Evolutionary conservation across 23 tunicate species (phyloP), one percentile per base, ranked within the genome.

Genomic region (Trididemnum nubilum): DNA sequence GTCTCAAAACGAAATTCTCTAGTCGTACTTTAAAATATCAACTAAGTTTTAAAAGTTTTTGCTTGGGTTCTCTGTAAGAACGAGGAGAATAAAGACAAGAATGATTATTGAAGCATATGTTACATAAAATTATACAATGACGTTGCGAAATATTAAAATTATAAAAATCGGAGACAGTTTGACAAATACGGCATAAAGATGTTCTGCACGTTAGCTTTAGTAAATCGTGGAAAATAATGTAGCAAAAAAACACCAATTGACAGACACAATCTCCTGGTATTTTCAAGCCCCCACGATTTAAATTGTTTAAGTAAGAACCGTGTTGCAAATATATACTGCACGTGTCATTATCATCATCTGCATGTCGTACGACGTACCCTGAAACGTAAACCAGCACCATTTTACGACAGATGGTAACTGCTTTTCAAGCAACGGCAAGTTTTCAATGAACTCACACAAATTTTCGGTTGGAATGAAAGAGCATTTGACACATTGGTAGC

Each of bases 191-290:
- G n/a, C 76, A 70, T 12, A 32, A 26, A 21, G 71, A 70, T 9
- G 15, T 7, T 5, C 15, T 12, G 23, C 76, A 70, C 5, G 76
- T 34, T 32, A 32, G 23, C 3, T 34, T 15, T 32, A 23, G 38
- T 25, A 70, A 37, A 28, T 70, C 40, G 19, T 33, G 76, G 33
- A 70, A 70, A 28, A 32, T 7, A 29, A 70, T 70, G 23, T 32
- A 70, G 76, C 76, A 29, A 24, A 29, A 70, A 70, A 70, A 28
- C 19, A 34, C 39, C 76, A 22, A 70, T 25, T 28, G 76, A 25
- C 76, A 70, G 23, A 70, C 76, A 18, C 22, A 15, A 32, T 70
- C 39, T 30, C 76, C 76, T 15, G 76, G 39, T 7, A 70, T n/a
- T 70, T 30, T 33, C 15, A 70, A 70, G 12, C 23, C 23, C 19